Evolutionary conservation across 2,113 vertebrate genomes (phyloP).

Genomic region (Dicrurus megarhynchus): DNA sequence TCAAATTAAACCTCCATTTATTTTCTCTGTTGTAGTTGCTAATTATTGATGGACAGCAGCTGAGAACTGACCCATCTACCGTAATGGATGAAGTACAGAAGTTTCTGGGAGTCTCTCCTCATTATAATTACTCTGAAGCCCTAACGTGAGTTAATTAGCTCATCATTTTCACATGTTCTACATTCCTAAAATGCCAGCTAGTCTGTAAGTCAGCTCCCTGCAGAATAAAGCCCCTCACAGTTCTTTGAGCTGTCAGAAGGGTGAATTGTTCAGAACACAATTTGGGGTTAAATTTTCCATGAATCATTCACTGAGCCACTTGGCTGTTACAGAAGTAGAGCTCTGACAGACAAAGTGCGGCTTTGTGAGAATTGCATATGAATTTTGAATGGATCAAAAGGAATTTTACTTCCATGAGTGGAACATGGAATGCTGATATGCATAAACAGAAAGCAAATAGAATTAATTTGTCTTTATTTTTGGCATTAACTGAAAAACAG

Average conservation of each 20-base stretch:
- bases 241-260: neutral
- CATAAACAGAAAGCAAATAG: neutral
- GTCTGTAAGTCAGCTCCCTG: neutral
- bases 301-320: neutral
- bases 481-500: neutral
- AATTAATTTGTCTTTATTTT: neutral
- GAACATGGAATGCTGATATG: neutral
- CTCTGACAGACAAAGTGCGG: neutral
- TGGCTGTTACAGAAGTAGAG: neutral
- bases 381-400: neutral
- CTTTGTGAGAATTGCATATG: neutral
- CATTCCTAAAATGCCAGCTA: neutral
- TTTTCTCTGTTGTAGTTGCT: conserved; percentile 78
- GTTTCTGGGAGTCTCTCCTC: conserved; percentile 91
- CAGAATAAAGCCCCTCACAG: neutral
- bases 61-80: conserved; percentile 87
- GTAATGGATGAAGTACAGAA: conserved; percentile 98
- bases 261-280: neutral
- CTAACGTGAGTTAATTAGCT: conserved; percentile 86
- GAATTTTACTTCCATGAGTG: neutral
- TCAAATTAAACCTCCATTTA: neutral
- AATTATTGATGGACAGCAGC: conserved; percentile 95
- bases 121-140: conserved; percentile 95
- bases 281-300: neutral
- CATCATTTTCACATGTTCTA: neutral